Conservation (phyloP, 2,113 vertebrate species). For the Aegithalos caudatus region DNA sequence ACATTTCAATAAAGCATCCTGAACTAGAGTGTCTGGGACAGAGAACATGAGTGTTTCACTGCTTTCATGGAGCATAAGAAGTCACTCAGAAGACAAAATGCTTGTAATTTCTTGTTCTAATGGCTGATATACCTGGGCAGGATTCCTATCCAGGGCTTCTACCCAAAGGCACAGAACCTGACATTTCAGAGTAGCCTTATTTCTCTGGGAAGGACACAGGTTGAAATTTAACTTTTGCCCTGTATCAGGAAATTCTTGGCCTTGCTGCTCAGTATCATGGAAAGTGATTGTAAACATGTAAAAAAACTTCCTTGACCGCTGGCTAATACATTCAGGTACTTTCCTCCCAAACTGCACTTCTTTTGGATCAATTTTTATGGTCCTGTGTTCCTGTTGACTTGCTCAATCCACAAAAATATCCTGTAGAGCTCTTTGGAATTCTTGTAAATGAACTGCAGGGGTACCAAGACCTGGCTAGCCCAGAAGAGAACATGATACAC, state of each 20-base stretch:
- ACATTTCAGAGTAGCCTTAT: background rate
- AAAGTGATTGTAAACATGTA: background rate
- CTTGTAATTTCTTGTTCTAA: slow-evolving; percentile 27
- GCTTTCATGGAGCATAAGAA: background rate
- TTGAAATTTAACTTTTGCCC: background rate
- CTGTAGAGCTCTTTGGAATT: background rate
- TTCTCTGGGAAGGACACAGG: background rate
- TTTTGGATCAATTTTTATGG: background rate
- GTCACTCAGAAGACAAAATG: slow-evolving; percentile 26
- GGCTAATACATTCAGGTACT: background rate
- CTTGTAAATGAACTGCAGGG: background rate
- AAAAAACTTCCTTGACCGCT: background rate
- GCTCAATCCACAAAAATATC: background rate
- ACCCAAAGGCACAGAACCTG: background rate
- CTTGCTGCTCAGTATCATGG: background rate
- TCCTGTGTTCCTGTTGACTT: background rate
- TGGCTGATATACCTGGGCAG: background rate
- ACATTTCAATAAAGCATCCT: slow-evolving; percentile 38
- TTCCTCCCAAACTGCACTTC: background rate
- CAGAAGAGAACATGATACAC: background rate
- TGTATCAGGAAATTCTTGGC: background rate
- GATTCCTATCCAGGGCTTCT: background rate
- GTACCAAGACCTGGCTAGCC: background rate
- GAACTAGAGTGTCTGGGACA: slow-evolving; percentile 38
- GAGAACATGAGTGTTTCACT: slow-evolving; percentile 34